These are phyloP conservation scores for Pipistrellus pygmaeus DNA, from an alignment of 2,797 vertebrate genomes.

Conservation along the genomic window DNA sequence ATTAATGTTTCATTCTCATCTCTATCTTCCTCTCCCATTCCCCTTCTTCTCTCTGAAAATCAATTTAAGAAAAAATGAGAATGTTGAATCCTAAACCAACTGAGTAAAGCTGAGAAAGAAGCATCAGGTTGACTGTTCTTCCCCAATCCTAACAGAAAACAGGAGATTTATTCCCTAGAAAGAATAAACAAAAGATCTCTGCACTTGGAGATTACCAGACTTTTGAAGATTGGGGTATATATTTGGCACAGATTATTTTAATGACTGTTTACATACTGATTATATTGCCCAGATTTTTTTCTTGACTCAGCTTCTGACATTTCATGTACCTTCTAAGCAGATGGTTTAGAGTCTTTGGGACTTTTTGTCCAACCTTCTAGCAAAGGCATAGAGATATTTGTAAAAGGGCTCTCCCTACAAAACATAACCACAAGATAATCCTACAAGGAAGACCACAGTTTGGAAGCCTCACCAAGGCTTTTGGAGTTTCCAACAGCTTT, in stretches of 20 bases:
- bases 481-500: conserved; percentile 3
- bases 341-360: conserved; percentile 18
- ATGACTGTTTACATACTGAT: background rate
- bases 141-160: background rate
- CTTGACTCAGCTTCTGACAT: background rate
- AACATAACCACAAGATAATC: background rate
- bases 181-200: conserved; percentile 46
- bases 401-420: background rate
- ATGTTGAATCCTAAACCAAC: background rate
- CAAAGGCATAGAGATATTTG: conserved; percentile 20
- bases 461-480: background rate
- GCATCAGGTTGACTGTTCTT: background rate
- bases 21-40: too few relatives aligned
- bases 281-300: background rate
- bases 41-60: too few relatives aligned
- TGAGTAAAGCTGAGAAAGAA: conserved; percentile 35
- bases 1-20: too few relatives aligned
- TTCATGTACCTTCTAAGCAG: background rate
- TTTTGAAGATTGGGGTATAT: background rate
- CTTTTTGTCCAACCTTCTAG: background rate
- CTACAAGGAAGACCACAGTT: background rate
- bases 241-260: conserved; percentile 21
- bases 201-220: background rate
- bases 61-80: background rate
- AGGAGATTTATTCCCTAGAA: conserved; percentile 28